Evolutionary conservation across 2,888 invertebrate species (phyloP), one percentile per base, ranked within the genome.

Genomic region (Mylabris sibirica): DNA sequence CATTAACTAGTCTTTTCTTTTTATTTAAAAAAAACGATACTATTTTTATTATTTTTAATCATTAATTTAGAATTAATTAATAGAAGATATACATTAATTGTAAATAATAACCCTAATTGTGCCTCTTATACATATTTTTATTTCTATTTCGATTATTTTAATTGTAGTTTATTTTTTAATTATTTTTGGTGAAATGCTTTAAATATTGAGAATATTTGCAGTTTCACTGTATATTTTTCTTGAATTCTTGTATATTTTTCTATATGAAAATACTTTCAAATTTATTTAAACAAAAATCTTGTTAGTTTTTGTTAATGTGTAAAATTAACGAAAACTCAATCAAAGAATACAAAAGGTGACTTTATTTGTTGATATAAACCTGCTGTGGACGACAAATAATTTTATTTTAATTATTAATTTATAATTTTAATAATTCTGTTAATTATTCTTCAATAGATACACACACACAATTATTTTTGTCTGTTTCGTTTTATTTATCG

Each of bases 161-260:
- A 68, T 70, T 74, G n/a, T 72, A 74, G 74, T 72, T 76, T 70
- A 74, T 76, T 74, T 76, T 73, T 69, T 74, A 68, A 69, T 68
- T 61, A 69, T 75, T 78, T 73, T 60, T 73, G 75, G 82, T 83
- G 83, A 83, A 82, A 78, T 81, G 83, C 81, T 81, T 79, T 76
- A 79, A 81, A 83, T 84, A 83, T 83, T 83, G 72, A 74, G 74
- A 80, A 83, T 84, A 83, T 82, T 80, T 77, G 82, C 80, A 81
- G 77, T 72, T 80, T 83, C 80, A 77, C 79, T 66, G 57, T 64
- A 30, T 30, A 66, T 66, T 68, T 75, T 68, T 60, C 61, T 53
- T 68, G 62, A 74, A 66, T 59, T 72, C 38, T 38, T 17, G n/a
- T 17, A n/a, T n/a, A 44, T 44, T 44, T 17, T 17, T 41, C 4